Evolutionary conservation across 2,797 vertebrate genomes (phyloP).

Genomic region (Balearica regulorum): DNA sequence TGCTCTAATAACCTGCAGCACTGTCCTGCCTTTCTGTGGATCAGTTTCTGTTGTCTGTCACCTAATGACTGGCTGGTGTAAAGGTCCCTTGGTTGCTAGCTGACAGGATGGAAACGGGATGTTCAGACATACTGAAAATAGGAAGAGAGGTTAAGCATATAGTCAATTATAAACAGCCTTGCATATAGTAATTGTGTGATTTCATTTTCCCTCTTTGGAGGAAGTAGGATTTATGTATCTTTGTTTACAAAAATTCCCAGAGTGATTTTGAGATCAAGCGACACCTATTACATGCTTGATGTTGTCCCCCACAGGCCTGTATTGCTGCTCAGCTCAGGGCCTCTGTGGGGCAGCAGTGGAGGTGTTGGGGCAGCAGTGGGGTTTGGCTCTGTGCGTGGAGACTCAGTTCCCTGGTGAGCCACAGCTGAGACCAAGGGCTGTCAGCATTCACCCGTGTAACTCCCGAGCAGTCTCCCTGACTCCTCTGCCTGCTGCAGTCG

Average conservation of each 20-base stretch:
- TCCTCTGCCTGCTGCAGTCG: background rate
- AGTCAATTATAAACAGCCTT: background rate
- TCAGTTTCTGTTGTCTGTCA: background rate
- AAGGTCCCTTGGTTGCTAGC: background rate
- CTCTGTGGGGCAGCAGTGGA: background rate
- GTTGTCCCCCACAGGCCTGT: background rate
- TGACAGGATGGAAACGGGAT: background rate
- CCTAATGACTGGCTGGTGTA: background rate
- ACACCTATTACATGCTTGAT: background rate
- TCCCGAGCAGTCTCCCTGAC: background rate
- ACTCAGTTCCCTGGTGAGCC: background rate
- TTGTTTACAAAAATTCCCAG: background rate
- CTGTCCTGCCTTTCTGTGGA: background rate
- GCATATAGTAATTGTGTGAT: background rate
- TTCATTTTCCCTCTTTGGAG: background rate
- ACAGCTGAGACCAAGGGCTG: background rate
- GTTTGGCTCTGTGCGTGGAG: background rate
- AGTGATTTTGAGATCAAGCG: background rate
- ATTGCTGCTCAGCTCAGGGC: fast-evolving
- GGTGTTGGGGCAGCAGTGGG: background rate
- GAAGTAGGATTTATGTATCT: background rate
- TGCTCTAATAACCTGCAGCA: background rate
- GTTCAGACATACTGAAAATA: background rate
- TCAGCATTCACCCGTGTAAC: fast-evolving
- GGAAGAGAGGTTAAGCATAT: background rate